phyloP scores from a whole-genome alignment of 2,888 invertebrate genomes.

The Azorinus chamasolen region DNA sequence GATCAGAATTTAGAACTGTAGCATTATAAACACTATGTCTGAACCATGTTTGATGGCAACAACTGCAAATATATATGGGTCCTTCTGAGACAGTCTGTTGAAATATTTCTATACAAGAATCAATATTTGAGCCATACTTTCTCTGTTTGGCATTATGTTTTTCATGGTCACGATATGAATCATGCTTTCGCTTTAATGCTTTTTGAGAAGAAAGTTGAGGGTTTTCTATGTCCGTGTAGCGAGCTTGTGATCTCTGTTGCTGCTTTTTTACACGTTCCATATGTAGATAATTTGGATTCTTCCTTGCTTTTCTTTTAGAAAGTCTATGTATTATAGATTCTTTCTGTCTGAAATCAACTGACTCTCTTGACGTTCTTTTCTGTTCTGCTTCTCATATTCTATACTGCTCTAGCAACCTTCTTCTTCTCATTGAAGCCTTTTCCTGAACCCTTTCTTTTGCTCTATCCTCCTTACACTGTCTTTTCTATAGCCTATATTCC shows the following conservation, averaged over 20 bases:
- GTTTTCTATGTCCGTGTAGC: neutral
- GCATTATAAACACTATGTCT: conserved; percentile 7
- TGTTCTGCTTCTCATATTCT: neutral
- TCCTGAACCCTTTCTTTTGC: no score
- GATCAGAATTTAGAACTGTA: neutral
- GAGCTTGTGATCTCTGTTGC: neutral
- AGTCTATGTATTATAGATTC: neutral
- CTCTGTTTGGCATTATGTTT: neutral
- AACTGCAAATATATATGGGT: conserved; percentile 5
- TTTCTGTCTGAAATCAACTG: conserved; percentile 8
- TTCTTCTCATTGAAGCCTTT: no score
- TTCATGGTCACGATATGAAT: conserved; percentile 1
- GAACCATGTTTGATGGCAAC: no score
- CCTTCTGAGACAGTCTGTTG: conserved; percentile 5
- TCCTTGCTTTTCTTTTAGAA: conserved; percentile 11
- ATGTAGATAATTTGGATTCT: neutral
- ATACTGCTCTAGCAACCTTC: no score
- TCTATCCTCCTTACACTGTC: no score
- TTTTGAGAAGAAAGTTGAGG: neutral
- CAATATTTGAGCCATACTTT: conserved; percentile 3
- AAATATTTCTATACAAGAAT: conserved; percentile 11
- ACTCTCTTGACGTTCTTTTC: conserved; percentile 14
- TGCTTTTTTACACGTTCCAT: conserved; percentile 7
- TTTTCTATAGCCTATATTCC: no score
- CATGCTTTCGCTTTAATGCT: conserved; percentile 3